Conservation (phyloP, 1,140 invertebrate genomes). For the Calephelis nemesis region DNA sequence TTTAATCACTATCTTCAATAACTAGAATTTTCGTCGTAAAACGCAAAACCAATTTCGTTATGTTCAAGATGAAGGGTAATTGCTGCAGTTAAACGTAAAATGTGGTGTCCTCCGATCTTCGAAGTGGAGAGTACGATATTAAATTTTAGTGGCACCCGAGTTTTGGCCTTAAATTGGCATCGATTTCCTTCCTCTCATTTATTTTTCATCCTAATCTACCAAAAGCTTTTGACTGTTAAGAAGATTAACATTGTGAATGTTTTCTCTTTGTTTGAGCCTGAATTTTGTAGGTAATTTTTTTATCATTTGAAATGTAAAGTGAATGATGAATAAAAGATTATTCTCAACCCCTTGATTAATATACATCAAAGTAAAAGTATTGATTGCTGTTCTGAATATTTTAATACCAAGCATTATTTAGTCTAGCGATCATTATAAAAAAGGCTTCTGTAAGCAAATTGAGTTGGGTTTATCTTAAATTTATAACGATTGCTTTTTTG, state of each 20-base stretch:
- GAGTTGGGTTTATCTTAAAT: no score
- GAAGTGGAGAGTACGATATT: slow-evolving; percentile 18
- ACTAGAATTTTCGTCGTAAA: slow-evolving; percentile 24
- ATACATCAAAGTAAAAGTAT: slow-evolving; percentile 10
- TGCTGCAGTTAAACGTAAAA: slow-evolving; percentile 20
- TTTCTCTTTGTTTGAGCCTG: slow-evolving; percentile 27
- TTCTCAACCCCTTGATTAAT: slow-evolving; percentile 5
- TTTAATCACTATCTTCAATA: slow-evolving; percentile 19
- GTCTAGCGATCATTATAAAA: no score
- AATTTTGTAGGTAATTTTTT: slow-evolving; percentile 25
- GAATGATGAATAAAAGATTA: slow-evolving; percentile 17
- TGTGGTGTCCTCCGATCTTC: slow-evolving; percentile 17
- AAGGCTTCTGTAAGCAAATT: no score
- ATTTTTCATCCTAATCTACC: slow-evolving; percentile 57
- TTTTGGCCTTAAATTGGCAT: slow-evolving; percentile 22
- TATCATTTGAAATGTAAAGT: slow-evolving; percentile 10
- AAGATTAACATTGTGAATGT: slow-evolving; percentile 49
- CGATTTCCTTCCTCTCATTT: slow-evolving; percentile 25
- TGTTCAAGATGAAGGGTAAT: slow-evolving; percentile 25
- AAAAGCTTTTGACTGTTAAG: slow-evolving; percentile 57
- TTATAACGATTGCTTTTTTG: no score
- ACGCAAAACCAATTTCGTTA: slow-evolving; percentile 24
- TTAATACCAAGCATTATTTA: neutral
- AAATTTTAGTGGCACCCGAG: slow-evolving; percentile 23
- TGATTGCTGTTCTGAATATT: slow-evolving; percentile 12